phyloP scores from a whole-genome alignment of 2,888 invertebrate genomes.

The Torymus tubicola region DNA sequence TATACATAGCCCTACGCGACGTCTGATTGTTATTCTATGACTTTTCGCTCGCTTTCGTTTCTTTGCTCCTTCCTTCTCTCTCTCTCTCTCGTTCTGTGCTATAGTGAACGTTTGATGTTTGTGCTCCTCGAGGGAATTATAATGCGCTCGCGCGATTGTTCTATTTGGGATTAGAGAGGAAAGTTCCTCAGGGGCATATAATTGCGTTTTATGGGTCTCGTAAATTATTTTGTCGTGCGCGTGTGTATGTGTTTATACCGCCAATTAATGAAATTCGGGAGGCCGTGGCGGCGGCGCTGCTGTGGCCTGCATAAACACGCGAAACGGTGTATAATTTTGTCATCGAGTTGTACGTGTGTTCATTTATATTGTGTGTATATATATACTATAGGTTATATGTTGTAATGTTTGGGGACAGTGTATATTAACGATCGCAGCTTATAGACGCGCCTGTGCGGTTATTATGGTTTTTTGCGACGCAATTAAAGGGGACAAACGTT shows the following conservation, averaged over 20 bases:
- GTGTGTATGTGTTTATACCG: neutral
- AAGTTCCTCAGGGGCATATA: constrained; percentile 1
- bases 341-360: no score
- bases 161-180: neutral
- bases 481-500: no score
- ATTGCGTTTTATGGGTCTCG: constrained; percentile 33
- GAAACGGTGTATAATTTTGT: no score
- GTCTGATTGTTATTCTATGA: constrained; percentile 53
- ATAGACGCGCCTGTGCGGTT: no score
- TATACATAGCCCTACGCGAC: neutral
- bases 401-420: no score
- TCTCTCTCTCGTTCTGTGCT: constrained; percentile 12
- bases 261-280: constrained; percentile 37
- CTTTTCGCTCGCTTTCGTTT: constrained; percentile 21
- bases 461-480: no score
- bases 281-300: no score
- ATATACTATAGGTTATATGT: no score
- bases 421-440: no score
- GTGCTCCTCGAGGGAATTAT: constrained; percentile 6
- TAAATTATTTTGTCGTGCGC: constrained; percentile 30
- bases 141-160: constrained; percentile 15
- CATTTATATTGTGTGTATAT: no score
- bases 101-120: neutral
- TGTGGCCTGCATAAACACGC: no score
- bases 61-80: constrained; percentile 27